Evolutionary conservation across 2,888 invertebrate species (phyloP), one percentile per base, ranked within the genome.

Genomic region (Leptogaster cylindrica): DNA sequence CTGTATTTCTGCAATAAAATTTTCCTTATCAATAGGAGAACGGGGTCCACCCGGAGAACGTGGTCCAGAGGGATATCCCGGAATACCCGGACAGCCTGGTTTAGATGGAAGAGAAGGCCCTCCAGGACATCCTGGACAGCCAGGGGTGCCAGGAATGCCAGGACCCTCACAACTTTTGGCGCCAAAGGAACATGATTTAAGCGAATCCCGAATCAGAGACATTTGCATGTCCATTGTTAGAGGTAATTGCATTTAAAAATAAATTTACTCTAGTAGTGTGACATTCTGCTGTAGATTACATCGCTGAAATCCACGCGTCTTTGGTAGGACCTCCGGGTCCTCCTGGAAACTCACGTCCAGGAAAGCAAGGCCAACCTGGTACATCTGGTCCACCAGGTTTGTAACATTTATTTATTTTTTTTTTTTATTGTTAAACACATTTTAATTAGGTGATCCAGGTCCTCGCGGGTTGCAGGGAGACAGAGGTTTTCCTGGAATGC

Each of bases 191-290:
- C 82, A 84, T 31, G 88, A 88, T 14, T 77, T 82, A 14, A 82
- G 25, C 7, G 25, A 27, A 5, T 8, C 36, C 4, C 64, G 14
- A 92, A 93, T 95, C 14, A 83, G 90, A 72, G 92, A 92, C 72
- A 89, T 95, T 73, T 93, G 93, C 77, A 87, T 89, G 73, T 86
- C 87, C 52, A 86, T 94, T 51, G 83, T 94, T 50, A 85, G 90
- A 85, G 92, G 93, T 92, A 81, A n/a, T n/a, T n/a, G n/a, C n/a
- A n/a, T n/a, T n/a, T n/a, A n/a, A n/a, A n/a, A n/a, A n/a, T n/a
- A n/a, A n/a, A n/a, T n/a, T n/a, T n/a, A n/a, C n/a, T n/a, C n/a
- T n/a, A n/a, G n/a, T n/a, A n/a, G n/a, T n/a, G n/a, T n/a, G n/a
- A n/a, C n/a, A n/a, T n/a, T n/a, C n/a, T 67, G 46, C 71, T 74